A percentile compares a stretch with the other conserved stretches of the same genome.
Evolutionary conservation across 2,888 invertebrate species (phyloP).

Genomic region (Macrosiphum euphorbiae): DNA sequence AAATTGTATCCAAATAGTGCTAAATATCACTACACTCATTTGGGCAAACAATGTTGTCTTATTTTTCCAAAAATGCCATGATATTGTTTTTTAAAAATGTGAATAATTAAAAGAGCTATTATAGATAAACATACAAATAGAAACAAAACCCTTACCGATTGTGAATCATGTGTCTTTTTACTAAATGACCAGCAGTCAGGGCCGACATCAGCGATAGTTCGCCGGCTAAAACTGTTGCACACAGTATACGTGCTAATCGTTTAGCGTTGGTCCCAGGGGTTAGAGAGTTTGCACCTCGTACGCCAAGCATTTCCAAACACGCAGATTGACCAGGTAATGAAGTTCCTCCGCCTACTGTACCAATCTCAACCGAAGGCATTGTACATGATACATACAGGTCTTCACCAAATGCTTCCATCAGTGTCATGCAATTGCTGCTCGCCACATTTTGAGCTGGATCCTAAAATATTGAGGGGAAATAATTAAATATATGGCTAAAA

Average conservation of each 20-base stretch:
- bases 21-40: no score
- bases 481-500: neutral
- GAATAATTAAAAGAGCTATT: neutral
- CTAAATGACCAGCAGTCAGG: slow-evolving; percentile 93
- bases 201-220: slow-evolving; percentile 98
- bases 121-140: neutral
- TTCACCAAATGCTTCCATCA: slow-evolving; percentile 89
- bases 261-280: slow-evolving; percentile 90
- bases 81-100: neutral
- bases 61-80: neutral
- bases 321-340: slow-evolving; percentile 90
- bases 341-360: slow-evolving; percentile 95
- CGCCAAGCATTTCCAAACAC: slow-evolving; percentile 89
- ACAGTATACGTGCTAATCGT: slow-evolving; percentile 89
- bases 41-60: neutral
- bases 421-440: slow-evolving; percentile 95
- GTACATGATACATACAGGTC: slow-evolving; percentile 96
- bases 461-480: slow-evolving; percentile 69
- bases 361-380: slow-evolving; percentile 97
- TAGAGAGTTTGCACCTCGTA: slow-evolving; percentile 70
- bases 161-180: slow-evolving; percentile 94
- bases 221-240: slow-evolving; percentile 96
- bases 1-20: neutral
- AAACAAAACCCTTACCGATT: slow-evolving; percentile 78
- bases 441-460: slow-evolving; percentile 98